Base-by-base conservation (phyloP, 2,888 invertebrate species). In the Drosophila bunnanda region DNA sequence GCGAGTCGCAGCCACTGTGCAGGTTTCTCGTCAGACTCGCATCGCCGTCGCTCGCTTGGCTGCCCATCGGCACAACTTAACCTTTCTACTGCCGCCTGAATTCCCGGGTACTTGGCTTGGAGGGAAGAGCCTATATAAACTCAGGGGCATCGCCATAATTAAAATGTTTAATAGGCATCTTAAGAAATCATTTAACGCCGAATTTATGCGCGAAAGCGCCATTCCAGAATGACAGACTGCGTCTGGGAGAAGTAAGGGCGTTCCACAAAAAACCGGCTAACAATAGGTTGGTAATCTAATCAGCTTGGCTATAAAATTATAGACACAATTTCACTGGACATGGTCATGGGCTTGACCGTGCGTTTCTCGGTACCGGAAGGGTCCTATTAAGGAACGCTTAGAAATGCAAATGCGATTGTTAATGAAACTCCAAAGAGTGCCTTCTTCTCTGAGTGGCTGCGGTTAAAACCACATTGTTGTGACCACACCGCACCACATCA, bases 131-230 rank as follows among this genome's bases (percentile, higher is more conserved):
- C 41, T 48, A 57, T 36, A 82, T 54, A 64, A 72, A 67, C 68
- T 58, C 68, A 64, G 74, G 53, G 80, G 61, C 64, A 58, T 66
- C 44, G 73, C 77, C 79, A 89, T 88, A 89, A 89, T 89, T 85
- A 86, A 86, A 86, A 88, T 88, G 86, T 82, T 89, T 89, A 89
- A 86, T 86, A 77, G 78, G 68, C 86, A 82, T 77, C 80, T 85
- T 88, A 75, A 88, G 80, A 85, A 76, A 79, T 76, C 76, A 84
- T 87, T 85, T 89, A 87, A 89, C 79, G 78, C 78, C 82, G 85
- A 89, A 88, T 86, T 88, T 78, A 87, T 77, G 74, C 62, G 69
- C 69, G 52, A 67, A 54, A 56, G 48, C 61, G 55, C 34, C 32
- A 12, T 32, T 28, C 34, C 41, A 39, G 25, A 32, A 32, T 32